Evolutionary conservation across 2,797 vertebrate genomes (phyloP).

Genomic region (Crocodylus rhombifer): DNA sequence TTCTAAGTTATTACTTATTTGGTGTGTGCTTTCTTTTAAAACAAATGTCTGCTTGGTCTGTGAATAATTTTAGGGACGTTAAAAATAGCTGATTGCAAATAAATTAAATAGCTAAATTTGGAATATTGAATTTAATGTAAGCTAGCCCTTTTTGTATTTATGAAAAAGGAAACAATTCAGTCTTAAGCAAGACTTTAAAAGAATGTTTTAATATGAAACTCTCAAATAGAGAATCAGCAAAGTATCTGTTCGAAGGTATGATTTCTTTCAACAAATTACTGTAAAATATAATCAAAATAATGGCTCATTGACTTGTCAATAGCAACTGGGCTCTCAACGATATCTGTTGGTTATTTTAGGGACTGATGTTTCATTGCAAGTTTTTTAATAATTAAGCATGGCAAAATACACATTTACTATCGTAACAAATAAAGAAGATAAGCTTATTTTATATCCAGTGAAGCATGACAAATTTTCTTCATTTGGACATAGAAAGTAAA

Average conservation of each 20-base stretch:
- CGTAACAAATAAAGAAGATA: background rate
- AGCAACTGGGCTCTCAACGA: background rate
- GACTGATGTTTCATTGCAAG: background rate
- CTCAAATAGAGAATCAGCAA: background rate
- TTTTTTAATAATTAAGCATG: background rate
- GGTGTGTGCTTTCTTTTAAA: background rate
- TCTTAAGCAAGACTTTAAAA: background rate
- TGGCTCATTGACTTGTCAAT: background rate
- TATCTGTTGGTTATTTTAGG: background rate
- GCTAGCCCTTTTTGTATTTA: background rate
- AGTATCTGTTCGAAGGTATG: background rate
- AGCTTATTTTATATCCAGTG: background rate
- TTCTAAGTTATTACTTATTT: background rate
- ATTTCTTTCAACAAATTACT: background rate
- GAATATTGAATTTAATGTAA: background rate
- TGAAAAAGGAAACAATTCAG: background rate
- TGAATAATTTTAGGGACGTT: background rate
- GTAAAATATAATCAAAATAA: background rate
- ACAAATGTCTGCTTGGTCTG: background rate
- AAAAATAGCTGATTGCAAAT: background rate
- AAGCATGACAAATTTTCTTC: background rate
- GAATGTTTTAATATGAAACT: background rate
- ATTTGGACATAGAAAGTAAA: background rate
- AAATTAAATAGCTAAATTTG: background rate
- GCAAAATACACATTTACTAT: constrained; percentile 1